Evolutionary conservation across 2,888 invertebrate genomes (phyloP), one percentile per base, ranked within the genome.

Genomic region (Lucinisca nassula): DNA sequence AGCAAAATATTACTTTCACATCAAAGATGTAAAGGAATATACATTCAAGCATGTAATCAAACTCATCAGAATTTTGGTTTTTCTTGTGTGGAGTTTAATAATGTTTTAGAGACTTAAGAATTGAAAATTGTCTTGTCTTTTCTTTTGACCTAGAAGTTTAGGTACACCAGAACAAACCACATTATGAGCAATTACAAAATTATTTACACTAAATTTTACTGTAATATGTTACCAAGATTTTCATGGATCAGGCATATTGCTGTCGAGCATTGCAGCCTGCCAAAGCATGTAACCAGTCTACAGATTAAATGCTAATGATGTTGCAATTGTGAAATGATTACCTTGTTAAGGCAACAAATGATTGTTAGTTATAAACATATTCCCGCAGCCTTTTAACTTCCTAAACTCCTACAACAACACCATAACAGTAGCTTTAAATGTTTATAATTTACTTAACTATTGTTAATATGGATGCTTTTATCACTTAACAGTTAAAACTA

Each of bases 371-470:
- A 35, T 67, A 67, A 67, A 67, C 67, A 35, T 24, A 21, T 35
- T 67, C 67, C 24, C 35, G 14, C 21, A 35, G 32, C 67, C 67
- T 67, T 67, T 67, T 67, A 67, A 67, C 67, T 67, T 35, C 67
- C 67, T 35, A 67, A 67, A 67, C 30, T 30, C 10, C 12, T 67
- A 35, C 21, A 67, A 4, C 32, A 67, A 67, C 67, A 35, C 67
- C 32, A 67, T 67, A 67, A 67, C 67, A 35, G 6, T 67, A 24
- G 35, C 67, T 67, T 67, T 35, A 67, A 35, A 30, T 67, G 67
- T 67, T 67, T 67, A 67, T 67, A 67, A 67, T 67, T 67, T 35
- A 35, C 67, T 67, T 67, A 67, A 21, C 67, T 35, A 67, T 67
- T 67, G 67, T 67, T 32, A 30, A 45, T 4, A 35, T 35, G 6